These are phyloP conservation scores for Pseudococcus longispinus DNA, from an alignment of 2,888 invertebrate genomes.

Conservation along the genomic window DNA sequence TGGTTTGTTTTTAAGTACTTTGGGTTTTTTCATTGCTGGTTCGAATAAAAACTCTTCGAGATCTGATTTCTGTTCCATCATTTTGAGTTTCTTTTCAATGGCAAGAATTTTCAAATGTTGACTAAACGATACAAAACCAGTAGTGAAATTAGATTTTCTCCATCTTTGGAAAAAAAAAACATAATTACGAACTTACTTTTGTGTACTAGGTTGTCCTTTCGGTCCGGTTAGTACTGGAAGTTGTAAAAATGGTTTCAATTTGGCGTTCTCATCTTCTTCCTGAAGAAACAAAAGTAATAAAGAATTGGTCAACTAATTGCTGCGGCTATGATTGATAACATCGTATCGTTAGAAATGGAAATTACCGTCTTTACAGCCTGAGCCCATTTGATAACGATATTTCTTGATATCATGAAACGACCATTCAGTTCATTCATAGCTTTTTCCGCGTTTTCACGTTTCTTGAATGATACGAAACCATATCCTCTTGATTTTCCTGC, in stretches of 20 bases:
- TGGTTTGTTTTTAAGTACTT: conserved; percentile 11
- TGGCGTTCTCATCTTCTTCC: conserved; percentile 80
- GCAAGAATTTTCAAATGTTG: conserved; percentile 83
- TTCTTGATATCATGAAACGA: conserved; percentile 75
- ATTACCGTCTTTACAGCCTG: conserved; percentile 74
- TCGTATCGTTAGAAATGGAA: not conserved
- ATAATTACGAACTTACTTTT: not conserved
- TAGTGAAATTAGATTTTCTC: not conserved
- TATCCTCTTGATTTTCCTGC: conserved; percentile 90
- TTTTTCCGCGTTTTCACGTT: conserved; percentile 71
- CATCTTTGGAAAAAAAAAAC: not conserved
- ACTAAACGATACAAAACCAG: conserved; percentile 63
- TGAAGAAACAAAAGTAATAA: conserved; percentile 61
- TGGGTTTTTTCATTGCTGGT: conserved; percentile 36
- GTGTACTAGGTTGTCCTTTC: not conserved
- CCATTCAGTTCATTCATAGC: conserved; percentile 80
- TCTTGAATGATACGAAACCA: conserved; percentile 87
- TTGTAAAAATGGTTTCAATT: conserved; percentile 70
- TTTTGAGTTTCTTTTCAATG: conserved; percentile 84
- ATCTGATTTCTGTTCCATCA: conserved; percentile 68
- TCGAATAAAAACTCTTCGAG: conserved; percentile 46
- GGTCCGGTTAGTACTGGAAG: conserved; percentile 68
- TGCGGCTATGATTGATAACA: not conserved
- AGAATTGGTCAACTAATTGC: not conserved
- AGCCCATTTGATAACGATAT: conserved; percentile 81